Evolutionary conservation across 2,888 invertebrate species (phyloP).

Genomic region (Drosophila borealis): DNA sequence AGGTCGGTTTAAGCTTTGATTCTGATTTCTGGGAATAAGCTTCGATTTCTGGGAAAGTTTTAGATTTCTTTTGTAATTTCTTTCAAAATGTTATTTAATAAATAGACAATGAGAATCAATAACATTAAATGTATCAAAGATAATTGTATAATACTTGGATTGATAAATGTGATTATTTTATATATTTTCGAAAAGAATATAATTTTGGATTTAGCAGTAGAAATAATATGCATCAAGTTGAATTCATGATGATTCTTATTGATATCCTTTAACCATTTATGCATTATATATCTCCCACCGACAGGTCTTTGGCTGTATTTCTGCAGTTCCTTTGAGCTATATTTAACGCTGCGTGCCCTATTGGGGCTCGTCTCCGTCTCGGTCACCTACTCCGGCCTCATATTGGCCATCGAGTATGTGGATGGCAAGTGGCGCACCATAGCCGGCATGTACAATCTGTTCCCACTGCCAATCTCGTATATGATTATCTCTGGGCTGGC

Average conservation of each 20-base stretch:
- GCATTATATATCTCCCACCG: background rate
- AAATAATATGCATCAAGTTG: no score
- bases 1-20: no score
- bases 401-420: conserved; percentile 91
- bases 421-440: conserved; percentile 93
- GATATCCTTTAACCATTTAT: background rate
- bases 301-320: conserved; percentile 88
- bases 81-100: no score
- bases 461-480: conserved; percentile 91
- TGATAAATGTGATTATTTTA: no score
- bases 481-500: conserved; percentile 90
- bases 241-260: background rate
- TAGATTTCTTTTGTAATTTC: no score
- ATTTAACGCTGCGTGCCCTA: conserved; percentile 89
- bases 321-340: conserved; percentile 89
- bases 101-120: no score
- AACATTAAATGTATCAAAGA: no score
- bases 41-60: no score
- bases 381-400: conserved; percentile 92
- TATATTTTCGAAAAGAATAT: background rate
- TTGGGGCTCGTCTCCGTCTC: conserved; percentile 93
- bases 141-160: no score
- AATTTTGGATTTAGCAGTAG: background rate
- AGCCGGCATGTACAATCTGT: conserved; percentile 92
- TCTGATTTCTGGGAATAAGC: no score